A percentile compares a stretch with the other conserved stretches of the same genome.
These are phyloP conservation scores for Lytechinus variegatus DNA, from an alignment of 35 echinoderm and acorn worm species.

Conservation along the genomic window DNA sequence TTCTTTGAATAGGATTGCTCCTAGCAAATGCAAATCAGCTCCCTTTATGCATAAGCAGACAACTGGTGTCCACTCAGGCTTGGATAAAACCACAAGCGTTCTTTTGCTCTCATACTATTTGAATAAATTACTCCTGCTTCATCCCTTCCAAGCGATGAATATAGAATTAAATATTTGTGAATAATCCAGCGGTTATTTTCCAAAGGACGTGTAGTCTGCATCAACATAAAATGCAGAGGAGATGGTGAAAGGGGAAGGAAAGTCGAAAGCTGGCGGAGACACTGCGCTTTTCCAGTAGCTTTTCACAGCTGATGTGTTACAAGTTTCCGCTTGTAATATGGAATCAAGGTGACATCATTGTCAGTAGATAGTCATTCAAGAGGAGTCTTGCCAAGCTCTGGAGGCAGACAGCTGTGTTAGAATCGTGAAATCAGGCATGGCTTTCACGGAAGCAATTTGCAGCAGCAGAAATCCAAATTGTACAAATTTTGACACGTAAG, in stretches of 20 bases:
- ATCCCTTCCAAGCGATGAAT: not conserved
- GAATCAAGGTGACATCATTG: not conserved
- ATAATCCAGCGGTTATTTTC: not conserved
- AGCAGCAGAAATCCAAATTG: not conserved
- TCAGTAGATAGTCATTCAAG: not conserved
- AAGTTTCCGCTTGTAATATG: slow-evolving; percentile 3
- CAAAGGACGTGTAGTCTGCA: not conserved
- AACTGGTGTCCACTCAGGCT: not conserved
- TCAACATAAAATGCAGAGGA: not conserved
- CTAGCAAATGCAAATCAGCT: not conserved
- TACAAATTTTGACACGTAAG: not conserved
- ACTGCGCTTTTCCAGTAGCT: not conserved
- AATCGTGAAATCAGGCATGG: slow-evolving; percentile 1
- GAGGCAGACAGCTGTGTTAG: slow-evolving; percentile 15
- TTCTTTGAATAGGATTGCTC: not conserved
- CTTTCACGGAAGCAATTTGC: not conserved
- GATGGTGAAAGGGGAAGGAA: not conserved
- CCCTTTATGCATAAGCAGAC: not conserved
- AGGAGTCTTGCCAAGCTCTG: not conserved
- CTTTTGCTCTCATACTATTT: not conserved
- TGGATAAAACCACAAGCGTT: not conserved
- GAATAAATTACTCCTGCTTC: not conserved
- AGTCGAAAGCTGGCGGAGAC: not conserved
- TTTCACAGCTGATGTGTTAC: not conserved
- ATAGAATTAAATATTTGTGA: not conserved